phyloP scores from a whole-genome alignment of 2,797 vertebrate genomes.

The Florisuga fusca region DNA sequence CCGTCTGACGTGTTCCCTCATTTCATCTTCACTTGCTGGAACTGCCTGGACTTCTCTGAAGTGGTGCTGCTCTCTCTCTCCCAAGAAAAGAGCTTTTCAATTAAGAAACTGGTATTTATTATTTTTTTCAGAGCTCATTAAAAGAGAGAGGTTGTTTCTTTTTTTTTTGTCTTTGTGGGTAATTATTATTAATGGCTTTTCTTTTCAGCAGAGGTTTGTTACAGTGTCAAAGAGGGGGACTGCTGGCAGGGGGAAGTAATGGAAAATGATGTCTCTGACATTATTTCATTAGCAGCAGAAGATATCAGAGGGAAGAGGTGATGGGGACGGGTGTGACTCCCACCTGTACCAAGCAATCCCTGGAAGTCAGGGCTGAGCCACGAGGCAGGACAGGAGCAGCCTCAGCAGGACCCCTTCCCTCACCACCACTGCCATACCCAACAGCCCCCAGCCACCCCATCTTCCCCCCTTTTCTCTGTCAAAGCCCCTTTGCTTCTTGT shows the following conservation, averaged over 20 bases:
- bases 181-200: slow-evolving; percentile 63
- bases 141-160: slow-evolving; percentile 56
- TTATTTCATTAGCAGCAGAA: background rate
- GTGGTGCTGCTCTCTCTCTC: slow-evolving; percentile 22
- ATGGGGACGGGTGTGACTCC: background rate
- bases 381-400: background rate
- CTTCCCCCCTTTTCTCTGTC: background rate
- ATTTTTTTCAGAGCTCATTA: slow-evolving; percentile 59
- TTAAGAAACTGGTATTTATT: slow-evolving; percentile 51
- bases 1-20: slow-evolving; percentile 36
- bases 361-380: background rate
- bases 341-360: background rate
- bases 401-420: rapidly evolving
- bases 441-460: background rate
- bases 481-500: background rate
- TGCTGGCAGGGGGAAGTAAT: background rate
- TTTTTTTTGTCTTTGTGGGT: background rate
- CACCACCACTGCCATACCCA: background rate
- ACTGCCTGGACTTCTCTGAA: slow-evolving; percentile 54
- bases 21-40: slow-evolving; percentile 11
- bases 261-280: background rate
- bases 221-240: background rate
- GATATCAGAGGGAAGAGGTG: background rate
- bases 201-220: slow-evolving; percentile 16
- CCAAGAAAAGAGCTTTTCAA: slow-evolving; percentile 70